Conservation (phyloP, 1,140 invertebrate genomes). For the Papilio xuthus region DNA sequence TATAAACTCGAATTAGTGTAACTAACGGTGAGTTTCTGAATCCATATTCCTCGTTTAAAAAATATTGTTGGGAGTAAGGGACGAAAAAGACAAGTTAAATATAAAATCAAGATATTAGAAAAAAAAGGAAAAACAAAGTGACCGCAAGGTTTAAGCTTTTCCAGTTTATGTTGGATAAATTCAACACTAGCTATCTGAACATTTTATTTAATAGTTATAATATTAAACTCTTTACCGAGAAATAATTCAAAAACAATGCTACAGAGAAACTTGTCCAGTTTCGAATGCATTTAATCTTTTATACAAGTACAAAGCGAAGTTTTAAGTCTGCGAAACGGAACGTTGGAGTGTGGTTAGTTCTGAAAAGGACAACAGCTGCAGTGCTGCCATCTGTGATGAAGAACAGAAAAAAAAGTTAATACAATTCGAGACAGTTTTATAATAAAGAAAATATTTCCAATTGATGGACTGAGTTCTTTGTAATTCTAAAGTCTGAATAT, state of each 20-base stretch:
- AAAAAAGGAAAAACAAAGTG: no score
- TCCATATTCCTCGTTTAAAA: no score
- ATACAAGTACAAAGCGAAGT: slow-evolving; percentile 20
- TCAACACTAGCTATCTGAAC: not conserved
- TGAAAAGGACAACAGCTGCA: slow-evolving; percentile 17
- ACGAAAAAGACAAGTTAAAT: no score
- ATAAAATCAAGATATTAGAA: no score
- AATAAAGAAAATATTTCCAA: slow-evolving; percentile 6
- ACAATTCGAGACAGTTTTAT: not conserved
- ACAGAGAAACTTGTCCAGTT: slow-evolving; percentile 28
- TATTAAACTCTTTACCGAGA: not conserved
- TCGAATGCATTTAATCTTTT: slow-evolving; percentile 36
- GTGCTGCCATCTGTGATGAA: not conserved
- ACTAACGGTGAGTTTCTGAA: no score
- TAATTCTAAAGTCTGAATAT: not conserved
- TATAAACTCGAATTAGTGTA: not conserved
- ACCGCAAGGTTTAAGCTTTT: no score
- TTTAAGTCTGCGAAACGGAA: slow-evolving; percentile 20
- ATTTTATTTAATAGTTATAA: not conserved
- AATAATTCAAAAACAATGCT: slow-evolving; percentile 24
- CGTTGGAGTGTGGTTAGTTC: slow-evolving; percentile 22
- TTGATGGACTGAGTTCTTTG: not conserved
- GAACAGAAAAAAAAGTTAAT: not conserved
- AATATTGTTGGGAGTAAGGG: no score
- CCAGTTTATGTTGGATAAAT: no score